Percentiles rank a stretch among this genome's conserved stretches.
Conservation (phyloP, 92 coral and sea anemone genomes). For the Parazoanthus atlanticus region DNA sequence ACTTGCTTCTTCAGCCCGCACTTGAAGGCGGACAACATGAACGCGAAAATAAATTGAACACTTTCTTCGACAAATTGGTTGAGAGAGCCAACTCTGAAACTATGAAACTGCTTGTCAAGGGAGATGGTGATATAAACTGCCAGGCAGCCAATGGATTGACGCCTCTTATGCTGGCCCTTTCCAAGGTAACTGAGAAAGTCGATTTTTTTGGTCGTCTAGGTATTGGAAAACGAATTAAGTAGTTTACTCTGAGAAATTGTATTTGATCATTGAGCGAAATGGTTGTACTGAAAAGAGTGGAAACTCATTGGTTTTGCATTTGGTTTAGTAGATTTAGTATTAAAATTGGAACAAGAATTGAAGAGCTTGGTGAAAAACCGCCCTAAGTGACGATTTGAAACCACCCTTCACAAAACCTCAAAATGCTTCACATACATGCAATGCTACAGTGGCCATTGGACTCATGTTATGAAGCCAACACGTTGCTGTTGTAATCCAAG, state of each 20-base stretch:
- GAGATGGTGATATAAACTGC: slow-evolving; percentile 75
- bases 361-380: too few species aligned
- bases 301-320: too few species aligned
- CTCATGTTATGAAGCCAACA: too few species aligned
- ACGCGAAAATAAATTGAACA: slow-evolving; percentile 54
- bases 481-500: too few species aligned
- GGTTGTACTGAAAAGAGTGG: too few species aligned
- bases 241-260: neutral
- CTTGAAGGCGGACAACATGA: slow-evolving; percentile 49
- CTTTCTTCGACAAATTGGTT: slow-evolving; percentile 53
- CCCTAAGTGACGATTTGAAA: too few species aligned
- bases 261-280: too few species aligned
- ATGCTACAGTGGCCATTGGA: too few species aligned
- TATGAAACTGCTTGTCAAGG: slow-evolving; percentile 66
- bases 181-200: slow-evolving; percentile 46
- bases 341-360: too few species aligned
- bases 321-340: too few species aligned
- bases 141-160: slow-evolving; percentile 59
- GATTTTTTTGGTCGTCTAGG: neutral
- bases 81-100: slow-evolving; percentile 65
- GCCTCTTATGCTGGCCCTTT: slow-evolving; percentile 66
- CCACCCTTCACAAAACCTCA: too few species aligned
- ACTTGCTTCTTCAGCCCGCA: slow-evolving; percentile 32
- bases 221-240: neutral
- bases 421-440: too few species aligned